phyloP scores from a whole-genome alignment of 1,140 invertebrate species.

The Hylyphantes graminicola region DNA sequence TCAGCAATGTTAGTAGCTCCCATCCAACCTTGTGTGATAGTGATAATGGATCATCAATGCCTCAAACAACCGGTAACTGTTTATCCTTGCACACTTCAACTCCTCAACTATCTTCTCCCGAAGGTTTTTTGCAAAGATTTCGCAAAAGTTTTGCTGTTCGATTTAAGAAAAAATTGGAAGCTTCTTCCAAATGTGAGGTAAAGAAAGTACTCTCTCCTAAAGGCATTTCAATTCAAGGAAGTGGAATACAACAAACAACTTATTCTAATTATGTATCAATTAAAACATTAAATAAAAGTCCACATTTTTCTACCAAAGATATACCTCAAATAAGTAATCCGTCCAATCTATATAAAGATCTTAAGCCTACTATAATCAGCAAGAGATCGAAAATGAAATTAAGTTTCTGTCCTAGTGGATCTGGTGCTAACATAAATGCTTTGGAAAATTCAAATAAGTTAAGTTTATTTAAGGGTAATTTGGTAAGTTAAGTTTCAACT shows the following conservation, averaged over 20 bases:
- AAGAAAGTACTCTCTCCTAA: too few relatives aligned
- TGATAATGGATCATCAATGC: slow-evolving; percentile 25
- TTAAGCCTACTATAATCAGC: too few relatives aligned
- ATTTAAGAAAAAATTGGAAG: slow-evolving; percentile 69
- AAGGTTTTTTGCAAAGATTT: slow-evolving; percentile 77
- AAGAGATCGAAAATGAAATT: too few relatives aligned
- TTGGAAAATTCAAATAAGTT: too few relatives aligned
- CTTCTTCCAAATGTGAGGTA: not conserved
- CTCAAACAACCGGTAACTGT: slow-evolving; percentile 8
- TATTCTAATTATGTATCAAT: slow-evolving; percentile 73
- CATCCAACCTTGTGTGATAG: slow-evolving; percentile 35
- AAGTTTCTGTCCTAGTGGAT: too few relatives aligned
- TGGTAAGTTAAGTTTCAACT: too few relatives aligned
- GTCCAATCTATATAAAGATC: too few relatives aligned
- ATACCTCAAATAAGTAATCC: too few relatives aligned
- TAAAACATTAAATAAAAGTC: slow-evolving; percentile 63
- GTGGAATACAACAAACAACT: not conserved
- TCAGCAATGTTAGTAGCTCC: slow-evolving; percentile 31
- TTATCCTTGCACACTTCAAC: slow-evolving; percentile 45
- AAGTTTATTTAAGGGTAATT: too few relatives aligned
- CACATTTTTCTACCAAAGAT: too few relatives aligned
- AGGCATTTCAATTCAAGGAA: too few relatives aligned
- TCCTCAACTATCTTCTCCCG: slow-evolving; percentile 56
- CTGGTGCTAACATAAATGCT: too few relatives aligned
- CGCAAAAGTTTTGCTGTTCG: slow-evolving; percentile 77